Percentiles rank a stretch among this genome's conserved stretches.
phyloP scores from a whole-genome alignment of 2,113 vertebrate genomes.

The Alectura lathami region DNA sequence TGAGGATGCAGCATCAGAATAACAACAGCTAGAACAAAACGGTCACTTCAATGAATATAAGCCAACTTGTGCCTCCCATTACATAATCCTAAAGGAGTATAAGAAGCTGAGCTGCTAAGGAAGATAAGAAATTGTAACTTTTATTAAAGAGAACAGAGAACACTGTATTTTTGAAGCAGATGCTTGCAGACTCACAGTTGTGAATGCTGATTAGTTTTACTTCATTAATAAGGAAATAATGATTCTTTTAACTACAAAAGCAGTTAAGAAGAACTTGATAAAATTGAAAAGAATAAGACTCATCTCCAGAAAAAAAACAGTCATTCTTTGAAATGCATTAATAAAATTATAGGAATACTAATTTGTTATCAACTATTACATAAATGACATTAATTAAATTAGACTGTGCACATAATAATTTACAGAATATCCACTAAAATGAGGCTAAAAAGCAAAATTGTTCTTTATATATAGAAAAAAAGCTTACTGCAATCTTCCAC shows the following conservation, averaged over 20 bases:
- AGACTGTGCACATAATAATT: not conserved
- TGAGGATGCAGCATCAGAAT: not conserved
- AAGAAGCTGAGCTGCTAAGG: not conserved
- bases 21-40: not conserved
- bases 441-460: not conserved
- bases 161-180: not conserved
- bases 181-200: not conserved
- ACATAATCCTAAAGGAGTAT: not conserved
- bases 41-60: not conserved
- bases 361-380: not conserved
- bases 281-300: not conserved
- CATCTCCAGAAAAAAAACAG: not conserved
- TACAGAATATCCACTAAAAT: not conserved
- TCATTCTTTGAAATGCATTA: not conserved
- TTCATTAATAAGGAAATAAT: not conserved
- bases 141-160: not conserved
- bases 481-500: not conserved
- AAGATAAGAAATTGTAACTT: not conserved
- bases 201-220: slow-evolving; percentile 28
- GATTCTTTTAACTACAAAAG: not conserved
- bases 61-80: not conserved
- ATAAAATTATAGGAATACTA: not conserved
- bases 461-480: not conserved
- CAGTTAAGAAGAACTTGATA: not conserved
- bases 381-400: not conserved